A percentile compares a stretch with the other conserved stretches of the same genome.
These are phyloP conservation scores for Calliphora vicina DNA, from an alignment of 1,140 invertebrate genomes.

Conservation along the genomic window DNA sequence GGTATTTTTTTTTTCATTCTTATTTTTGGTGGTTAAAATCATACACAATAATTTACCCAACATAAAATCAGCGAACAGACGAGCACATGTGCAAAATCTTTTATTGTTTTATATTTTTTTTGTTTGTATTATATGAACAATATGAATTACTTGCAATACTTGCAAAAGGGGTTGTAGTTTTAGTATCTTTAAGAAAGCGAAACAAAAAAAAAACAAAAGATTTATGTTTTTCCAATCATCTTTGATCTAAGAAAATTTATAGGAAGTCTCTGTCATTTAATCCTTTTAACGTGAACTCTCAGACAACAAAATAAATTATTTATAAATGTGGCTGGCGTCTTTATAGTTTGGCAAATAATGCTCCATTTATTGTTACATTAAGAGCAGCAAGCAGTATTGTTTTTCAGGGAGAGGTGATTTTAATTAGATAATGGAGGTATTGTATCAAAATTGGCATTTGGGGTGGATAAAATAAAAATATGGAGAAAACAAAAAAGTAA, in stretches of 20 bases:
- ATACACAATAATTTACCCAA: neutral
- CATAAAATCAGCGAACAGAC: neutral
- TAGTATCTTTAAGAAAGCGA: neutral
- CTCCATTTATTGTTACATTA: too few species aligned
- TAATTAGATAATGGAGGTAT: too few species aligned
- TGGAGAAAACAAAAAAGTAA: too few species aligned
- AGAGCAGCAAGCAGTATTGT: too few species aligned
- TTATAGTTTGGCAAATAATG: neutral
- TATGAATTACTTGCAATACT: neutral
- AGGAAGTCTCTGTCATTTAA: neutral
- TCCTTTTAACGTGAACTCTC: neutral
- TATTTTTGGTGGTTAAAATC: too few species aligned
- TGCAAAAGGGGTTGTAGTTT: neutral
- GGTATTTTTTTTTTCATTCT: neutral
- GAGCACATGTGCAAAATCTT: neutral
- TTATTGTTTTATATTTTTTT: neutral
- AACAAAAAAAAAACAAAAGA: neutral
- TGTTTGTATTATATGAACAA: neutral
- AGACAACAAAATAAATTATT: neutral
- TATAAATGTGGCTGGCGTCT: neutral
- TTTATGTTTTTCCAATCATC: slow-evolving; percentile 1
- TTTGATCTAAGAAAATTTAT: neutral
- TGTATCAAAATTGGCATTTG: too few species aligned
- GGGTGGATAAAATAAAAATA: too few species aligned
- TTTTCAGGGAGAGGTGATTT: too few species aligned